Evolutionary conservation across 2,113 vertebrate species (phyloP), one percentile per base, ranked within the genome.

Genomic region (Ibidorhyncha struthersii): DNA sequence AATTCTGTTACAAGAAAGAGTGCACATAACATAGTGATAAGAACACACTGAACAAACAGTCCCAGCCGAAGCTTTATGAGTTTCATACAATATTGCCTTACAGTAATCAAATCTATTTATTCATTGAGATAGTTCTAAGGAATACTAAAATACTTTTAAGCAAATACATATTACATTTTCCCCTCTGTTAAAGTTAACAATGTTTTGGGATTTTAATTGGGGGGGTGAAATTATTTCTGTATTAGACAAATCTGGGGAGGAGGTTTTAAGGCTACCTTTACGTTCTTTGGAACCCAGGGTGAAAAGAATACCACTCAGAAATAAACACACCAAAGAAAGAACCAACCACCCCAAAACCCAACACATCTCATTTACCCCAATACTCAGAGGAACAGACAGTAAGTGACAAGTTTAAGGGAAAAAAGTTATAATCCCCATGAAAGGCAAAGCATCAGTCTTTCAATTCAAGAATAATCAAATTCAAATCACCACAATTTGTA

Each of bases 281-380:
- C 0, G 0, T 45, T 91, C 25, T 45, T 27, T 45, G 38, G 58
- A 86, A 86, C 19, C 58, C 5, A 21, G 13, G 3, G n/a, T 11
- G 12, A 47, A 89, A 86, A 19, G 10, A 67, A 27, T 12, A 71
- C 4, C 29, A 50, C 16, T 15, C 18, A 72, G 41, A 69, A 77
- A 61, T n/a, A 91, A 72, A 38, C 17, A 3, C 25, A 32, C 2
- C 23, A 38, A 72, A 30, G 19, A 22, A 41, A 55, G n/a, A 43
- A 15, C 25, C 6, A 25, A 1, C 4, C n/a, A 53, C 8, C 25
- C 8, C 20, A 49, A 84, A 43, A 29, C 12, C 4, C 27, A 52
- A 40, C 2, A 2, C 11, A 63, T 61, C 38, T 79, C 9, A 49
- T 78, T 49, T 78, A 85, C 23, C 15, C 40, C 40, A 89, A 74